Evolutionary conservation across 2,113 vertebrate genomes (phyloP).

Genomic region (Phyllostomus hastatus): DNA sequence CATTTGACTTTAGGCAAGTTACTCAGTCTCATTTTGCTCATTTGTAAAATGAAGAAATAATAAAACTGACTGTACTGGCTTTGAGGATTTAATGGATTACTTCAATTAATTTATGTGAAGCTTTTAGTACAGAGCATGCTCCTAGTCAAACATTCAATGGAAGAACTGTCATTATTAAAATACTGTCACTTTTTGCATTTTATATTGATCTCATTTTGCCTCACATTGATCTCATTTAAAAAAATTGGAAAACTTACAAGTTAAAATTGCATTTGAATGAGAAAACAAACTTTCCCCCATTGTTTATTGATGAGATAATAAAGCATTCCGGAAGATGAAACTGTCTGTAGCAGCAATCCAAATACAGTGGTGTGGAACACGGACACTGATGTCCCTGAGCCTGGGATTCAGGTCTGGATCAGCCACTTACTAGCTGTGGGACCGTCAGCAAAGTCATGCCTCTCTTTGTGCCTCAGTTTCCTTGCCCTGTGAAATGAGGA

Average conservation of each 20-base stretch:
- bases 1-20: neutral
- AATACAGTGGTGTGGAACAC: neutral
- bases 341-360: neutral
- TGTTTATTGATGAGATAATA: neutral
- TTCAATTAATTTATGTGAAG: neutral
- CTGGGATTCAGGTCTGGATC: neutral
- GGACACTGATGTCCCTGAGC: too few species aligned
- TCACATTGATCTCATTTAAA: neutral
- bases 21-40: neutral
- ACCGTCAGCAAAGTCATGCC: neutral
- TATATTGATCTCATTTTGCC: neutral
- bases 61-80: neutral
- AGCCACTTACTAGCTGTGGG: neutral
- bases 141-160: neutral
- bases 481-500: neutral
- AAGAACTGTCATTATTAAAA: neutral
- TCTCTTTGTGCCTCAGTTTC: neutral
- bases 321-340: neutral
- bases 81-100: neutral
- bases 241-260: neutral
- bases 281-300: neutral
- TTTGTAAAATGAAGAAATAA: conserved; percentile 8
- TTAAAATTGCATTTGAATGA: conserved; percentile 39
- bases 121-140: neutral
- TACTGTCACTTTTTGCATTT: neutral